Base-by-base conservation (phyloP, 1,140 invertebrate genomes). In the Drosophila erecta region DNA sequence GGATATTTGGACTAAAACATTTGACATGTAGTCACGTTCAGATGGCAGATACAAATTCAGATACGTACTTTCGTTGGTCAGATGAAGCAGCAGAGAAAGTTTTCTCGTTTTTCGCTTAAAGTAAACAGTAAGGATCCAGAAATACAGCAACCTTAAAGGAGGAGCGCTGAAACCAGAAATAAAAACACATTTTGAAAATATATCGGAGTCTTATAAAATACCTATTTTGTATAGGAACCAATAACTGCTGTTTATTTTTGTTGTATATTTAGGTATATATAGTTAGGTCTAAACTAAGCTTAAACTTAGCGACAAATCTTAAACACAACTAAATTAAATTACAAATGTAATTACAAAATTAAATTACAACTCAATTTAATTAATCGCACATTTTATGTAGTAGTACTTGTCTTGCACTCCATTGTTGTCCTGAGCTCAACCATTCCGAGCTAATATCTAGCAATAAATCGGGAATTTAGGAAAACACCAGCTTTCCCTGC, bases 21-120 rank as follows among this genome's bases (percentile, higher is more conserved):
- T 61, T 74, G 69, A 74, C 71, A 73, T 74, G 69, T 73, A 73
- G 71, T 74, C 71, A 72, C 69, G 69, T 72, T 54, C 69, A 50
- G 46, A 14, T n/a, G 14, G n/a, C 11, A 69, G 50, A 40, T 47
- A 60, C 62, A 50, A n/a, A 51, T 8, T 47, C 35, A 30, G 24
- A 46, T 47, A 60, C 43, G 35, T n/a, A 67, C 17, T 17, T 22
- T 35, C 12, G 33, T 47, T 27, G 35, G 37, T 15, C 27, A 65
- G 14, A 62, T 66, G 44, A 66, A 40, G 20, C 35, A 40, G 43
- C 37, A 65, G 30, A 50, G 62, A 65, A 66, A 33, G 6, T 20
- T 50, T 10, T 24, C 5, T 17, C 5, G 20, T 11, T 30, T 11
- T 43, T 64, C 7, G 11, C 43, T 64, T 33, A 35, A 41, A 64